Base-by-base conservation (phyloP, 2,113 vertebrate genomes). In the Chauna torquata region DNA sequence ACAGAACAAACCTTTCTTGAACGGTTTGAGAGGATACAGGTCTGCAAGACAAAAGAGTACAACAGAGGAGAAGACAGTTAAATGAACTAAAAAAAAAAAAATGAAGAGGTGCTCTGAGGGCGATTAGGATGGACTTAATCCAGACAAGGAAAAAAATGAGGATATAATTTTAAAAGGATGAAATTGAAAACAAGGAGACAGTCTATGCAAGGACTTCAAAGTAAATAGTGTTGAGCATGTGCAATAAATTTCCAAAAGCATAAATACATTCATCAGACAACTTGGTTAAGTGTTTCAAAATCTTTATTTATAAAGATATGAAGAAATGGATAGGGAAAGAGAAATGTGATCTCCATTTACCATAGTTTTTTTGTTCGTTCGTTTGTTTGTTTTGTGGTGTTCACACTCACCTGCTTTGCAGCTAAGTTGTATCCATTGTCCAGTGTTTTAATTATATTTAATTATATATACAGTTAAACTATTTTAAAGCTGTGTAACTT, bases 201-300 rank as follows among this genome's bases (percentile, higher is more conserved):
- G 6, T 59, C 5, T 18, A 59, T 25, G 13, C 6, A 80, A 88
- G 74, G 34, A n/a, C 77, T 92, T 89, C 74, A 34, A 77, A 76
- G 62, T n/a, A 62, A 87, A 76, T 50, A 57, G 3, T 34, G 1
- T 27, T 70, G 34, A 77, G 16, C 62, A 80, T 88, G 40, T 81
- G 88, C 64, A 87, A 88, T 62, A 86, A 89, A 95, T 95, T 90
- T 45, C 12, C 38, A 36, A 94, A 71, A 90, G 7, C 24, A 74
- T 50, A 82, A 93, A 59, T 77, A 91, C 45, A 3, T 65, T 94
- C 55, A 83, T 55, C 40, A 54, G 70, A 62, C 16, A 94, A 62
- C 45, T 47, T 54, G 36, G 17, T 59, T 57, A 40, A 50, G 15
- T 71, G 7, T 75, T 90, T 75, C 9, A 80, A 88, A 90, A 59